Percentiles rank a stretch among this genome's conserved stretches.
phyloP scores from a whole-genome alignment of 2,888 invertebrate genomes.

The Monochamus alternatus region DNA sequence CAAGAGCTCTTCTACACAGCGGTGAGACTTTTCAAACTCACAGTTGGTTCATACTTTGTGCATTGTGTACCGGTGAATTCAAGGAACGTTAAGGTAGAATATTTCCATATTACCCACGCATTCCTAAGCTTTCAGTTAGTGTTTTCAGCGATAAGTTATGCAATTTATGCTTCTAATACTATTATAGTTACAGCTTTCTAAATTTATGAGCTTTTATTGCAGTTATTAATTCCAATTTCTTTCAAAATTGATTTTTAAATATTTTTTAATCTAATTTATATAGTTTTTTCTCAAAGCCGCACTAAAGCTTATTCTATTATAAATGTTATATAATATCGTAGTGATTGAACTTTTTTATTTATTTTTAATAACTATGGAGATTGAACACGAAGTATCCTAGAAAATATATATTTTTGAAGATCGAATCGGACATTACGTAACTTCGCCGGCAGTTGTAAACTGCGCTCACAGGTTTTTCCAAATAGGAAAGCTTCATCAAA shows the following conservation, averaged over 20 bases:
- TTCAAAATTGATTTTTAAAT: neutral
- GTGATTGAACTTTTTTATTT: neutral
- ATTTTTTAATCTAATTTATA: neutral
- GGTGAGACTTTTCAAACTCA: slow-evolving; percentile 61
- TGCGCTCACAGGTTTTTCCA: slow-evolving; percentile 37
- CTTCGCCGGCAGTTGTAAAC: slow-evolving; percentile 45
- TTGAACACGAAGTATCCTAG: slow-evolving; percentile 3
- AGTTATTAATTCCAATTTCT: neutral
- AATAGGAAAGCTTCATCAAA: slow-evolving; percentile 14
- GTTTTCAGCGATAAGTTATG: slow-evolving; percentile 40
- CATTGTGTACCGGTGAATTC: slow-evolving; percentile 63
- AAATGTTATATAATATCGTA: no score
- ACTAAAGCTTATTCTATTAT: no score
- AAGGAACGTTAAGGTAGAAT: slow-evolving; percentile 28
- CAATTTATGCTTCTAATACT: slow-evolving; percentile 41
- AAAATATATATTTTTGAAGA: slow-evolving; percentile 43
- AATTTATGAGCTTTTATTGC: slow-evolving; percentile 21
- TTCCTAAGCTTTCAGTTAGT: slow-evolving; percentile 36
- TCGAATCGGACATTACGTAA: slow-evolving; percentile 55
- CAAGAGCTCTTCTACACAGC: slow-evolving; percentile 65
- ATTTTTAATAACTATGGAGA: neutral
- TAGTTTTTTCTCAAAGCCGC: no score
- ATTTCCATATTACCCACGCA: slow-evolving; percentile 34
- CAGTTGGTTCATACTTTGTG: slow-evolving; percentile 66
- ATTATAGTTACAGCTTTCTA: slow-evolving; percentile 26